phyloP scores from a whole-genome alignment of 2,797 vertebrate genomes.

The Melanotaenia pygmaea region DNA sequence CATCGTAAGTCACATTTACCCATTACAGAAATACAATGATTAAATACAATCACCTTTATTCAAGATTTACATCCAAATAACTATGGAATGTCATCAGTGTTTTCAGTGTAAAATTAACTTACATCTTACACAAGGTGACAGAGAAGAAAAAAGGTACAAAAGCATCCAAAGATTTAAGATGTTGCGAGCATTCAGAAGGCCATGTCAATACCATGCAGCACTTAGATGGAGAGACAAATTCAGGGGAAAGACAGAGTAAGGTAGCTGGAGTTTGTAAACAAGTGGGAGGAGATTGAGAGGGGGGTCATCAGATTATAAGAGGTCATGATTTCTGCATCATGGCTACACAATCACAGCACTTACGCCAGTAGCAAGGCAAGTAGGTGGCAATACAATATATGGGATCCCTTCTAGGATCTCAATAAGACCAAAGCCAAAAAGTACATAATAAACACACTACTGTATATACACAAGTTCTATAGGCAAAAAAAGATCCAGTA shows the following conservation, averaged over 20 bases:
- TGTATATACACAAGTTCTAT: slow-evolving; percentile 55
- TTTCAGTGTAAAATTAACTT: slow-evolving; percentile 59
- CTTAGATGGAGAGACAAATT: slow-evolving; percentile 50
- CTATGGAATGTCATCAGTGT: slow-evolving; percentile 69
- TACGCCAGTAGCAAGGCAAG: slow-evolving; percentile 77
- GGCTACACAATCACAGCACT: slow-evolving; percentile 68
- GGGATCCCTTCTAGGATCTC: slow-evolving; percentile 49
- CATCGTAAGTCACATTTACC: slow-evolving; percentile 19
- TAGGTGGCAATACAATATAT: slow-evolving; percentile 68
- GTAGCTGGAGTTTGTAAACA: slow-evolving; percentile 58
- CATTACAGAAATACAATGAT: slow-evolving; percentile 50
- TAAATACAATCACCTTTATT: slow-evolving; percentile 78
- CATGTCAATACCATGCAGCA: slow-evolving; percentile 78
- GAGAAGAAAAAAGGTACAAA: slow-evolving; percentile 65
- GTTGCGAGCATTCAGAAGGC: slow-evolving; percentile 73
- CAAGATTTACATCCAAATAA: slow-evolving; percentile 67
- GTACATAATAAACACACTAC: slow-evolving; percentile 50
- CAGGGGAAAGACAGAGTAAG: slow-evolving; percentile 54
- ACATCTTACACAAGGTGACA: slow-evolving; percentile 61
- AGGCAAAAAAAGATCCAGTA: slow-evolving; percentile 50
- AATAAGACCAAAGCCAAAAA: slow-evolving; percentile 64
- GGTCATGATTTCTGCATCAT: slow-evolving; percentile 63
- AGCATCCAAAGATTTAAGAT: slow-evolving; percentile 65
- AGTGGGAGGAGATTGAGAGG: neutral
- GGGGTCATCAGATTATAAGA: slow-evolving; percentile 42